Percentiles rank a stretch among this genome's conserved stretches.
Evolutionary conservation across 2,113 vertebrate species (phyloP).

Genomic region (Papio anubis): DNA sequence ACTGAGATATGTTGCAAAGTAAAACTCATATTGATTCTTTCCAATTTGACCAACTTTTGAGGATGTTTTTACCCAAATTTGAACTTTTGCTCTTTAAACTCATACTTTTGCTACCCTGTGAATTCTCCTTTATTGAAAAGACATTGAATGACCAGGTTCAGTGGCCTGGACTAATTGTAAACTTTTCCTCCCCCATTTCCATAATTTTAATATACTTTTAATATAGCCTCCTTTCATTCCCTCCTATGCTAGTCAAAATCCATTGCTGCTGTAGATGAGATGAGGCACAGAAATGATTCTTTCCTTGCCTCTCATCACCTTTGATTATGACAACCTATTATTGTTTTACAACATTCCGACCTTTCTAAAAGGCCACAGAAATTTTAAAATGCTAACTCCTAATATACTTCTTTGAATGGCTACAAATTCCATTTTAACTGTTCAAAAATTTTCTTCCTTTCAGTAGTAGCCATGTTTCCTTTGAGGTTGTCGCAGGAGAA

Average conservation of each 20-base stretch:
- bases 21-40: neutral
- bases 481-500: neutral
- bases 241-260: neutral
- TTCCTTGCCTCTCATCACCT: neutral
- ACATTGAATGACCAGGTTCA: neutral
- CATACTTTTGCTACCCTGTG: neutral
- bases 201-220: neutral
- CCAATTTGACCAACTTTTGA: neutral
- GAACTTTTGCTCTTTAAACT: neutral
- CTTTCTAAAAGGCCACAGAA: conserved; percentile 7
- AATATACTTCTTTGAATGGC: conserved; percentile 5
- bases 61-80: neutral
- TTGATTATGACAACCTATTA: neutral
- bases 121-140: neutral
- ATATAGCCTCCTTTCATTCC: neutral
- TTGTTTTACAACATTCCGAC: neutral
- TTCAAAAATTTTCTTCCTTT: conserved; percentile 22
- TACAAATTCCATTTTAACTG: neutral
- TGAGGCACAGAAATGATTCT: neutral
- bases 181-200: neutral
- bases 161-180: neutral
- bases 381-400: conserved; percentile 12
- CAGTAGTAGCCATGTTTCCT: conserved; percentile 27
- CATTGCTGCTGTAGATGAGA: neutral
- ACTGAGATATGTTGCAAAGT: neutral